Evolutionary conservation across 2,888 invertebrate genomes (phyloP).

Genomic region (Patella caerulea): DNA sequence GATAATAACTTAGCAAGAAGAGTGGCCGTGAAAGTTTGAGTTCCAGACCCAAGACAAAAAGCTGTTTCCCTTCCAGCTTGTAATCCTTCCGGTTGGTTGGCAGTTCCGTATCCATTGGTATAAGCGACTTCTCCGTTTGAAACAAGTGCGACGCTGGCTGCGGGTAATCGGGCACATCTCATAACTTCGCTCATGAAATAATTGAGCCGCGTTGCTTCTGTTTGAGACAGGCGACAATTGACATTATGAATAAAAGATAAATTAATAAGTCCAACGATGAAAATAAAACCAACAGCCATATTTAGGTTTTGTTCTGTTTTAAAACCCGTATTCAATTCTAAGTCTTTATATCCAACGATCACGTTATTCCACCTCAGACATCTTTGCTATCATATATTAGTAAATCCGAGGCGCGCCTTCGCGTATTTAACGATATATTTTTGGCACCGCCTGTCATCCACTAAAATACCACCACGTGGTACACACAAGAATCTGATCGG

Average conservation of each 20-base stretch:
- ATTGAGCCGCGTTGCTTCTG: constrained; percentile 19
- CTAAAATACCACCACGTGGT: background rate
- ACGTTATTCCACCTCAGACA: too few relatives aligned
- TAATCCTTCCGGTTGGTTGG: constrained; percentile 15
- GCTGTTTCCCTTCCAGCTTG: constrained; percentile 31
- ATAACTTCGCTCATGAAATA: constrained; percentile 24
- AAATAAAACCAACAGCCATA: too few relatives aligned
- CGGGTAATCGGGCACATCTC: constrained; percentile 31
- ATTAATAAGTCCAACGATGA: too few relatives aligned
- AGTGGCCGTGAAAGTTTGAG: constrained; percentile 48
- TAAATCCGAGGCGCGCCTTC: too few relatives aligned
- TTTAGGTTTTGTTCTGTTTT: too few relatives aligned
- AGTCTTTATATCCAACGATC: too few relatives aligned
- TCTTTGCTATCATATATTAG: too few relatives aligned
- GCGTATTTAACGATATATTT: background rate
- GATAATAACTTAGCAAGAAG: constrained; percentile 42
- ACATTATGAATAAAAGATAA: background rate
- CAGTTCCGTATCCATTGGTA: constrained; percentile 36
- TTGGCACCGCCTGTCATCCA: constrained; percentile 1
- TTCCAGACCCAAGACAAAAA: constrained; percentile 48
- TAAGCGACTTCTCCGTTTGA: constrained; percentile 29
- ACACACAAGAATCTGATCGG: background rate
- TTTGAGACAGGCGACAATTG: background rate
- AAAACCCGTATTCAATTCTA: too few relatives aligned
- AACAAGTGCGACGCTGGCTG: constrained; percentile 34